phyloP scores from a whole-genome alignment of 2,888 invertebrate genomes.

The Drosophila cognata region DNA sequence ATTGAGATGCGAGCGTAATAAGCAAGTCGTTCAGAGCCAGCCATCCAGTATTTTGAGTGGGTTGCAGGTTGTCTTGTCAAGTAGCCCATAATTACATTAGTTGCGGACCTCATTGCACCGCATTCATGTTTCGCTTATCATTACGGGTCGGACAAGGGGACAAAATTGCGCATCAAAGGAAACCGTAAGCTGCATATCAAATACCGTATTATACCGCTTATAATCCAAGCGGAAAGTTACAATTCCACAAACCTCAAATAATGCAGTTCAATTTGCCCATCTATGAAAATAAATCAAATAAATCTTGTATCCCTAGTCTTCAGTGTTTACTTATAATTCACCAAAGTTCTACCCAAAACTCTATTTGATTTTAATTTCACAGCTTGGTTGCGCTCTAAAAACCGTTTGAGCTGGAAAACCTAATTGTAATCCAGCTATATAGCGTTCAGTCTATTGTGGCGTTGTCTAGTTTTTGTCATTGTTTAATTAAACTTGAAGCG shows the following conservation, averaged over 20 bases:
- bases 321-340: neutral
- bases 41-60: slow-evolving; percentile 1
- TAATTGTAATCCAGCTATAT: slow-evolving; percentile 45
- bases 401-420: slow-evolving; percentile 21
- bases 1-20: slow-evolving; percentile 73
- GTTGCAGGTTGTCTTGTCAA: slow-evolving; percentile 55
- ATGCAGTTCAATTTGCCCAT: neutral
- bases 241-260: neutral
- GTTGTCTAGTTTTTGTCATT: slow-evolving; percentile 68
- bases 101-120: slow-evolving; percentile 54
- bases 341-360: neutral
- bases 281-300: neutral
- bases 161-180: slow-evolving; percentile 23
- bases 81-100: slow-evolving; percentile 74
- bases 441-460: slow-evolving; percentile 38
- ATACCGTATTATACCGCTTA: slow-evolving; percentile 4
- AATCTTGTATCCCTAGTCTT: neutral
- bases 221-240: neutral
- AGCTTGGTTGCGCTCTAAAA: slow-evolving; percentile 8
- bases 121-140: slow-evolving; percentile 73
- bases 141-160: slow-evolving; percentile 24
- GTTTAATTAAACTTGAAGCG: slow-evolving; percentile 78
- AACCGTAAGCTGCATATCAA: slow-evolving; percentile 28
- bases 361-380: slow-evolving; percentile 3
- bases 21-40: slow-evolving; percentile 35